Evolutionary conservation across 2,113 vertebrate genomes (phyloP).

Genomic region (Perca fluviatilis): DNA sequence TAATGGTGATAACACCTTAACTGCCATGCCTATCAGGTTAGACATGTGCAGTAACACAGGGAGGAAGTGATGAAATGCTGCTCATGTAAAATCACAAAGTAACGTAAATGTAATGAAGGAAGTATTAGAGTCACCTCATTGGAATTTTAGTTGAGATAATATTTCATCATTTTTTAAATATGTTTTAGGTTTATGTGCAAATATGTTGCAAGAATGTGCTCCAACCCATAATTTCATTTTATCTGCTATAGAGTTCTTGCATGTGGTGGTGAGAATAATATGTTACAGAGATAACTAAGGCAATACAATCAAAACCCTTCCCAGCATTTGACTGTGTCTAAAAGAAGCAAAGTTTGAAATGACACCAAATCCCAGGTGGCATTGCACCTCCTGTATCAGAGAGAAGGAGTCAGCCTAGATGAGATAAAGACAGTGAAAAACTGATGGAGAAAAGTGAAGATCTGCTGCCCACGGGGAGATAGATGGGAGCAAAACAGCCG

Average conservation of each 20-base stretch:
- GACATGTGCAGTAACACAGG: conserved; percentile 1
- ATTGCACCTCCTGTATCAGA: conserved; percentile 1
- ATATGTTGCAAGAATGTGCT: not conserved
- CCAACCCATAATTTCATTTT: not conserved
- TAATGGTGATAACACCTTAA: conserved; percentile 11
- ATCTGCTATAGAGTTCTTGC: no score
- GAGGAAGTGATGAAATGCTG: not conserved
- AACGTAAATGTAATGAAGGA: not conserved
- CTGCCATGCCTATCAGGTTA: not conserved
- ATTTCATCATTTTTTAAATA: not conserved
- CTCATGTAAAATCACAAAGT: not conserved
- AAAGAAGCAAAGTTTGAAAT: conserved; percentile 4
- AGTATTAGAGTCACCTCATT: not conserved
- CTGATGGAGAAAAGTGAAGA: conserved; percentile 17
- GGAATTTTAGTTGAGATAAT: not conserved
- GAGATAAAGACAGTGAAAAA: conserved; percentile 19
- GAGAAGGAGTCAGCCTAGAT: conserved; percentile 4
- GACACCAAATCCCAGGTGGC: conserved; percentile 21
- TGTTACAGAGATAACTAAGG: not conserved
- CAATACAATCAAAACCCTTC: conserved; percentile 20
- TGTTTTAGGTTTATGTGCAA: not conserved
- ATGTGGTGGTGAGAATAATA: conserved; percentile 10
- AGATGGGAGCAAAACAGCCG: conserved; percentile 25
- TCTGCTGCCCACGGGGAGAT: conserved; percentile 12
- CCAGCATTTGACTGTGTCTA: not conserved